A percentile compares a stretch with the other conserved stretches of the same genome.
These are phyloP conservation scores for Numida meleagris DNA, from an alignment of 2,113 vertebrate species.

Conservation along the genomic window DNA sequence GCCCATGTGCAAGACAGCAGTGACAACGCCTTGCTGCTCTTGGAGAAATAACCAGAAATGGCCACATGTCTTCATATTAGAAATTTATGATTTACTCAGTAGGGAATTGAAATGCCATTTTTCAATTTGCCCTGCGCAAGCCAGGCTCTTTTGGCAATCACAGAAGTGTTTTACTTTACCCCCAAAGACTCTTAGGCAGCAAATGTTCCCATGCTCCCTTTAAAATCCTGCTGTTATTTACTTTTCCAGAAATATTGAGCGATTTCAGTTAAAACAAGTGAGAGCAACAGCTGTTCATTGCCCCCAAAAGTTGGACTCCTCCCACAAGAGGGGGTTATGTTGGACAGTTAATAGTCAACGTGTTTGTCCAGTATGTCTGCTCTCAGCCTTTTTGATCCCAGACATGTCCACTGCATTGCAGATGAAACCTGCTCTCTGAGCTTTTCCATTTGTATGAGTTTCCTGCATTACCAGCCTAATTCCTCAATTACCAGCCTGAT, in stretches of 20 bases:
- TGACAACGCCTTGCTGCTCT: accelerated
- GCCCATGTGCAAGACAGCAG: not conserved
- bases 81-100: not conserved
- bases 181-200: not conserved
- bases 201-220: not conserved
- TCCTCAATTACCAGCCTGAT: conserved; percentile 54
- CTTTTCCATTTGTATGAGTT: conserved; percentile 30
- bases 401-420: not conserved
- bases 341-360: accelerated
- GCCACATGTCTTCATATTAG: not conserved
- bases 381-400: not conserved
- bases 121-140: not conserved
- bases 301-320: not conserved
- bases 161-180: not conserved
- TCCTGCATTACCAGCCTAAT: conserved; percentile 23
- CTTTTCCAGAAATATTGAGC: conserved; percentile 8
- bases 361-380: not conserved
- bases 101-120: not conserved
- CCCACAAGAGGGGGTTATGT: not conserved
- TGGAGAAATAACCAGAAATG: not conserved
- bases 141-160: not conserved
- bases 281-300: not conserved
- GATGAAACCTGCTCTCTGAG: not conserved
- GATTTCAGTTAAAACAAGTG: conserved; percentile 21
- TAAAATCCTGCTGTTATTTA: conserved; percentile 12